Percentiles rank a stretch among this genome's conserved stretches.
Conservation (phyloP, 2,888 invertebrate genomes). For the Plemyria rubiginata region DNA sequence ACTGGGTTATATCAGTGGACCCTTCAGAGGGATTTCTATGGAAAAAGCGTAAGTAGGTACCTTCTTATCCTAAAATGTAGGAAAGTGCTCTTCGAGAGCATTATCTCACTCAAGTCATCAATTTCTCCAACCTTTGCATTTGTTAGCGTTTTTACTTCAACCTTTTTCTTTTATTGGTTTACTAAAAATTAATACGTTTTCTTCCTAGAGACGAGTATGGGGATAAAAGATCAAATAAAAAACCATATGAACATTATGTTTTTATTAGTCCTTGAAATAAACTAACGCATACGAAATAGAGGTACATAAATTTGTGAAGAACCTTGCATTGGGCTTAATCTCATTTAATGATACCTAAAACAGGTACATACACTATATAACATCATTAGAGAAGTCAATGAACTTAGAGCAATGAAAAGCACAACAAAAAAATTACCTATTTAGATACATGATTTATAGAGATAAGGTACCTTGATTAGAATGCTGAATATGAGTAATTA, state of each 20-base stretch:
- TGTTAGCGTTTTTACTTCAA: no score
- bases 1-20: no score
- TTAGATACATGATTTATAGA: constrained; percentile 10
- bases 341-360: constrained; percentile 42
- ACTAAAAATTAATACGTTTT: no score
- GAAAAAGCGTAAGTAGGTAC: no score
- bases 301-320: constrained; percentile 69
- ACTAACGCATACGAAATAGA: constrained; percentile 67
- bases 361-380: background rate
- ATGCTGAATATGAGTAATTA: constrained; percentile 12
- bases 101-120: no score
- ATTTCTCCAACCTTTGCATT: no score
- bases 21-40: no score
- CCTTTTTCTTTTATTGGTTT: no score
- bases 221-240: constrained; percentile 26
- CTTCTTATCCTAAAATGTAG: no score
- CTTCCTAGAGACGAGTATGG: no score
- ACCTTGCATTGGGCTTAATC: constrained; percentile 63
- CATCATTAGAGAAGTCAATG: constrained; percentile 4
- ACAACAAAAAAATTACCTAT: no score
- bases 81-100: no score
- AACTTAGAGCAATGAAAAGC: constrained; percentile 23
- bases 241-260: constrained; percentile 48
- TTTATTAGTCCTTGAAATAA: constrained; percentile 64
- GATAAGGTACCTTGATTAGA: constrained; percentile 21